Evolutionary conservation across 1,140 invertebrate genomes (phyloP), one percentile per base, ranked within the genome.

Genomic region (Oryctes rhinoceros): DNA sequence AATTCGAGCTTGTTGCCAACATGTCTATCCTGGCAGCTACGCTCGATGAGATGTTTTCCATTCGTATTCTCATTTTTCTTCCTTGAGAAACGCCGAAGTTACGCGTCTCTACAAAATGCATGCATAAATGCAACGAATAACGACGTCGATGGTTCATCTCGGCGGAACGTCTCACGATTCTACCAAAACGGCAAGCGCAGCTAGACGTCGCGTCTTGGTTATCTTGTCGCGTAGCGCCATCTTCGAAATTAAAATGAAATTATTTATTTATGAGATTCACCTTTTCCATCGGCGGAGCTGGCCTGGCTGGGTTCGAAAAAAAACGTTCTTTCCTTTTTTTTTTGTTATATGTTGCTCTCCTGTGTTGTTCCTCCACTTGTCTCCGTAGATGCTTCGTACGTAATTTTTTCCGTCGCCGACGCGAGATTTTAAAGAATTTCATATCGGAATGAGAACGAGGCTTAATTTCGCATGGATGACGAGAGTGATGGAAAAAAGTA

Each of bases 261-360:
- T 71, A 71, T 71, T 71, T 71, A 71, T 71, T 71, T 71, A 71
- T 71, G 65, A 71, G 65, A n/a, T 37, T 71, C 65, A 71, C 65
- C 65, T 71, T 71, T 71, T 71, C 20, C 65, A 24, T 71, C 65
- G 65, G 3, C 35, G 3, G 1, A n/a, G 15, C 18, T 3, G 24
- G 24, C 24, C 10, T 10, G 48, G 48, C 48, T 13, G 48, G 48
- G n/a, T 49, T 10, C 48, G 10, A n/a, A n/a, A n/a, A n/a, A n/a
- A n/a, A n/a, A n/a, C n/a, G n/a, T 24, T 35, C 65, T 71, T 30
- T 15, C 24, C 7, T n/a, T 30, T 30, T 30, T 2, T 30, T 30
- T 30, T 30, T 30, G 24, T 30, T 30, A 30, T 30, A 15, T 4
- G 18, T 59, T 18, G 4, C 53, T 59, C 15, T 3, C 15, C 13